Evolutionary conservation across 2,888 invertebrate species (phyloP).

Genomic region (Oligia strigilis): DNA sequence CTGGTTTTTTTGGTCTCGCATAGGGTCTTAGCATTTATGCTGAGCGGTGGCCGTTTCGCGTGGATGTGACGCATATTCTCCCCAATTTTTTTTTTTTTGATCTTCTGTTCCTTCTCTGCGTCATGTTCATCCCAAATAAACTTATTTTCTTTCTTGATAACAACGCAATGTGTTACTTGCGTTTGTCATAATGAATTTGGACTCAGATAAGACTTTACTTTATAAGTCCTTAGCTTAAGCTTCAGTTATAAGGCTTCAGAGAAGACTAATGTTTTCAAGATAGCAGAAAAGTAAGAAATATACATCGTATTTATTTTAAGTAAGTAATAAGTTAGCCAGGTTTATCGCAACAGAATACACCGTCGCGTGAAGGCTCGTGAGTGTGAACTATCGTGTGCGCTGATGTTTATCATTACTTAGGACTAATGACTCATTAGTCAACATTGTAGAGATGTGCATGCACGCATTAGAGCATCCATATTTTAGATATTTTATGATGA

Average conservation of each 20-base stretch:
- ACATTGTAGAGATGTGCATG: conserved; percentile 16
- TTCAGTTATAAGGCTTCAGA: conserved; percentile 7
- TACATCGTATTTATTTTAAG: not conserved
- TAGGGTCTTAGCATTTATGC: too few species aligned
- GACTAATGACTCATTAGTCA: conserved; percentile 38
- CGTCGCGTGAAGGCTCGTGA: not conserved
- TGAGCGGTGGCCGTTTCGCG: too few species aligned
- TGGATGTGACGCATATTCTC: too few species aligned
- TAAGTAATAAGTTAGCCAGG: not conserved
- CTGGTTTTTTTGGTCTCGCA: too few species aligned
- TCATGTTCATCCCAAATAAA: too few species aligned
- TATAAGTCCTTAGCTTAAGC: not conserved
- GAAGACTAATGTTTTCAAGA: conserved; percentile 18
- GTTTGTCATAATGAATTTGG: conserved; percentile 3
- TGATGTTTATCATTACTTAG: conserved; percentile 46
- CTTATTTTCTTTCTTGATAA: too few species aligned
- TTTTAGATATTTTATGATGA: not conserved
- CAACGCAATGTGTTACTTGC: not conserved
- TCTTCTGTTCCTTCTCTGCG: too few species aligned
- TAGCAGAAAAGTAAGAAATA: conserved; percentile 9
- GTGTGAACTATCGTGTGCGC: conserved; percentile 5
- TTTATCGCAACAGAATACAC: conserved; percentile 1
- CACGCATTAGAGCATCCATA: not conserved
- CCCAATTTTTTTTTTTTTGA: too few species aligned
- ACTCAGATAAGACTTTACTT: not conserved